These are phyloP conservation scores for Aquatica leii DNA, from an alignment of 2,888 invertebrate genomes.

Conservation along the genomic window DNA sequence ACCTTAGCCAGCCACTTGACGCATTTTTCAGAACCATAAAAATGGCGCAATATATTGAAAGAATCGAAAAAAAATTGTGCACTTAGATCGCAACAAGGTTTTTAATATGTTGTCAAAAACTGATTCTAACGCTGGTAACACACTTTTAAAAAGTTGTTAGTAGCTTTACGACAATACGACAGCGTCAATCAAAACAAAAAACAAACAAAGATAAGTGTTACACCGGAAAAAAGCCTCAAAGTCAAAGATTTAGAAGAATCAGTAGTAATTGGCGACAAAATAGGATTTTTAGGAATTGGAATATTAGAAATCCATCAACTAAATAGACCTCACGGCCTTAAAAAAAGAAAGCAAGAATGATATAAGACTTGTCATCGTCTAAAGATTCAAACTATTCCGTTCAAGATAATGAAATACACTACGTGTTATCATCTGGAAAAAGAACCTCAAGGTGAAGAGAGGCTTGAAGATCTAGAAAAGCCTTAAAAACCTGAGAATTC, in stretches of 20 bases:
- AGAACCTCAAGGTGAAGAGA: too few relatives aligned
- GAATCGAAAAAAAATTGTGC: too few relatives aligned
- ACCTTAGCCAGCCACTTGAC: too few relatives aligned
- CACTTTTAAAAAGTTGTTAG: slow-evolving; percentile 1
- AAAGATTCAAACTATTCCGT: background rate
- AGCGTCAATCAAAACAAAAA: background rate
- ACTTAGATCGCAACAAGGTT: background rate
- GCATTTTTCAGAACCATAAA: too few relatives aligned
- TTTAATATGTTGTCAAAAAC: too few relatives aligned
- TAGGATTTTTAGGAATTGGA: background rate
- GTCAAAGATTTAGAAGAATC: background rate
- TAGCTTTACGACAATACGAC: background rate
- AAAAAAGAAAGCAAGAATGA: background rate
- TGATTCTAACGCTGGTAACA: background rate
- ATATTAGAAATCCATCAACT: background rate
- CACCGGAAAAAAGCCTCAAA: background rate
- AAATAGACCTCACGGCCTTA: background rate
- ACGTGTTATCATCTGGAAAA: too few relatives aligned
- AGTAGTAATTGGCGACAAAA: background rate
- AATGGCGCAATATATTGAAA: too few relatives aligned
- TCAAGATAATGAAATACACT: too few relatives aligned
- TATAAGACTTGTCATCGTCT: background rate
- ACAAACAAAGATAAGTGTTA: background rate
- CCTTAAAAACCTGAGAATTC: too few relatives aligned
- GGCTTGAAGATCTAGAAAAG: too few relatives aligned